A percentile compares a stretch with the other conserved stretches of the same genome.
Conservation (phyloP, 2,113 vertebrate genomes). For the Daubentonia madagascariensis region DNA sequence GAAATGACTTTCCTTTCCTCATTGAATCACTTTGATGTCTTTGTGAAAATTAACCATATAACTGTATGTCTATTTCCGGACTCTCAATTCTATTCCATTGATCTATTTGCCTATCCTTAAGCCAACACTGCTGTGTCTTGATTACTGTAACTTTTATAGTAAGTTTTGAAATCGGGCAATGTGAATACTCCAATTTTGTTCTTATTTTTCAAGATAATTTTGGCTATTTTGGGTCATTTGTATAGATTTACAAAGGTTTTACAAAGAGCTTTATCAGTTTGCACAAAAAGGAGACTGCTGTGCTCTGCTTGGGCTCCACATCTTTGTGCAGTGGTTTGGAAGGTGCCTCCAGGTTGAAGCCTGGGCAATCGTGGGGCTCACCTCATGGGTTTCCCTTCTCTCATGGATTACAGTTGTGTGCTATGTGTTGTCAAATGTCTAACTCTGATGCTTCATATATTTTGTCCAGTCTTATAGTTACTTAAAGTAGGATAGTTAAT, state of each 20-base stretch:
- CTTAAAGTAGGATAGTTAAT: not conserved
- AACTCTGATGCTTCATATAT: not conserved
- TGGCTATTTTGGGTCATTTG: not conserved
- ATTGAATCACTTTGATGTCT: constrained; percentile 18
- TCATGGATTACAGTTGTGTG: not conserved
- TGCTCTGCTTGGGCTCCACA: not conserved
- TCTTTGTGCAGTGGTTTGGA: not conserved
- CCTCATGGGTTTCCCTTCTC: not conserved
- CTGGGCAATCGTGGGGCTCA: not conserved
- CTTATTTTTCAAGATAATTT: constrained; percentile 37
- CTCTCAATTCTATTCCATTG: not conserved
- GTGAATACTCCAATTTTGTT: not conserved
- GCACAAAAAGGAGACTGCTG: not conserved
- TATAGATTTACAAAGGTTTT: not conserved
- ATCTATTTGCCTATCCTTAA: not conserved
- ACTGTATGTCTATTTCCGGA: not conserved
- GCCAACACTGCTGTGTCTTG: not conserved
- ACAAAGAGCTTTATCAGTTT: constrained; percentile 1
- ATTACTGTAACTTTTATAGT: constrained; percentile 7
- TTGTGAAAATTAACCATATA: not conserved
- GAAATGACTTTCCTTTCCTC: constrained; percentile 25
- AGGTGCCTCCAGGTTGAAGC: not conserved
- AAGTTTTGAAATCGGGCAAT: constrained; percentile 5
- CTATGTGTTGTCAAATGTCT: not conserved
- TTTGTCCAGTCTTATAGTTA: not conserved